Percentiles rank a stretch among this genome's conserved stretches.
phyloP scores from a whole-genome alignment of 35 echinoderm and acorn worm species.

The Apostichopus japonicus region DNA sequence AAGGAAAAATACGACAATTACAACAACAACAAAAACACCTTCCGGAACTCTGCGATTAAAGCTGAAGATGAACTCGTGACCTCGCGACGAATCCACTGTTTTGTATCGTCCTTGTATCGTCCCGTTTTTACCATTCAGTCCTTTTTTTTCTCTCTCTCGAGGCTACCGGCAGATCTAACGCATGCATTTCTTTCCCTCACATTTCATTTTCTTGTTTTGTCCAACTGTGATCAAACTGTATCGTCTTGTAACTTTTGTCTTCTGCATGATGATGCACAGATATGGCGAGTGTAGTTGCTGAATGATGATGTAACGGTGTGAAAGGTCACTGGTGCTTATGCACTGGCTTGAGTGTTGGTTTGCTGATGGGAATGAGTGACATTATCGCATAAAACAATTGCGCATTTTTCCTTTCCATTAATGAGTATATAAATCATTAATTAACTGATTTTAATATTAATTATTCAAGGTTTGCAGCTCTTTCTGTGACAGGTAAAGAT shows the following conservation, averaged over 20 bases:
- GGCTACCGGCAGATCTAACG: conserved; percentile 30
- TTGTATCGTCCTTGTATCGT: conserved; percentile 39
- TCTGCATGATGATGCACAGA: neutral
- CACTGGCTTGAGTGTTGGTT: neutral
- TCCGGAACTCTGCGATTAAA: neutral
- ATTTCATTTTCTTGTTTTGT: neutral
- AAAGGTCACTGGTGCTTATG: conserved; percentile 16
- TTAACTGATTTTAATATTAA: neutral
- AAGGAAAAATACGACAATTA: neutral
- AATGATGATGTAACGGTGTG: neutral
- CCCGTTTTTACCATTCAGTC: neutral
- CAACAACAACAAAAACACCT: neutral
- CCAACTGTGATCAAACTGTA: neutral
- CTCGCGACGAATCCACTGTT: conserved; percentile 17
- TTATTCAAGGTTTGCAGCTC: neutral
- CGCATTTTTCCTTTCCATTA: too few relatives aligned
- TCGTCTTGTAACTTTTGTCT: conserved; percentile 1
- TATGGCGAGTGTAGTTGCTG: too few relatives aligned
- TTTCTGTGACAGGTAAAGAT: neutral
- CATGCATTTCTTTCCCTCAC: neutral
- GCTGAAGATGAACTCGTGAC: neutral
- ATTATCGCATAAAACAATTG: too few relatives aligned
- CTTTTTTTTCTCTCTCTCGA: neutral
- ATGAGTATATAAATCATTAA: too few relatives aligned
- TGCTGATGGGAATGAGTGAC: too few relatives aligned